These are phyloP conservation scores for Campylomormyrus numenius DNA, from an alignment of 2,113 vertebrate species.

Conservation along the genomic window DNA sequence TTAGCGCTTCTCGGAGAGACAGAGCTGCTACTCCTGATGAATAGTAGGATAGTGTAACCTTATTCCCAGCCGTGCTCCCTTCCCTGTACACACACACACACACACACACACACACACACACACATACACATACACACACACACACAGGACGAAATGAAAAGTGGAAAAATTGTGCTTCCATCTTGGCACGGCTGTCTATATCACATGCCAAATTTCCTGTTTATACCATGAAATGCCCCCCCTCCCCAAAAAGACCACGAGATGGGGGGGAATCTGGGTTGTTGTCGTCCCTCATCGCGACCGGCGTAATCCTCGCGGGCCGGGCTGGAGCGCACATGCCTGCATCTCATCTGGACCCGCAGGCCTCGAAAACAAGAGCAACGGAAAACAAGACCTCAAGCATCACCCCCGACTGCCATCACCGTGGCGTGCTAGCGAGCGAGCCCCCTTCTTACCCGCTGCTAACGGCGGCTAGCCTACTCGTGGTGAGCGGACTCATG, in stretches of 20 bases:
- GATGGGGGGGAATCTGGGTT: background rate
- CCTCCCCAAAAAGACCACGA: background rate
- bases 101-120: background rate
- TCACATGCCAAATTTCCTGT: constrained; percentile 27
- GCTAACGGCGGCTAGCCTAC: background rate
- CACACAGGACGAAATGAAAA: constrained; percentile 5
- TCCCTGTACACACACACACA: background rate
- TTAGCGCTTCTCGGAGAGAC: background rate
- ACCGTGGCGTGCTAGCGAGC: background rate
- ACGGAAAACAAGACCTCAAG: background rate
- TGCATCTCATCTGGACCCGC: background rate
- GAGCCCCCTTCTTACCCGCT: background rate
- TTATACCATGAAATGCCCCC: constrained; percentile 18
- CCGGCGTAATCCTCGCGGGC: background rate
- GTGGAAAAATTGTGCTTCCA: constrained; percentile 22
- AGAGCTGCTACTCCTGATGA: background rate
- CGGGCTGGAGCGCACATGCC: background rate
- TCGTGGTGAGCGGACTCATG: background rate
- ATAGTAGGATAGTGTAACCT: background rate
- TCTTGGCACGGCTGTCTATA: constrained; percentile 16
- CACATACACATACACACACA: background rate
- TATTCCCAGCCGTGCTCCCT: background rate
- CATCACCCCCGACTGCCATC: background rate
- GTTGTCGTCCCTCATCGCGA: background rate
- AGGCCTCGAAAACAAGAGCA: background rate